Conservation (phyloP, 2,113 vertebrate genomes). For the Alaudala cheleensis region DNA sequence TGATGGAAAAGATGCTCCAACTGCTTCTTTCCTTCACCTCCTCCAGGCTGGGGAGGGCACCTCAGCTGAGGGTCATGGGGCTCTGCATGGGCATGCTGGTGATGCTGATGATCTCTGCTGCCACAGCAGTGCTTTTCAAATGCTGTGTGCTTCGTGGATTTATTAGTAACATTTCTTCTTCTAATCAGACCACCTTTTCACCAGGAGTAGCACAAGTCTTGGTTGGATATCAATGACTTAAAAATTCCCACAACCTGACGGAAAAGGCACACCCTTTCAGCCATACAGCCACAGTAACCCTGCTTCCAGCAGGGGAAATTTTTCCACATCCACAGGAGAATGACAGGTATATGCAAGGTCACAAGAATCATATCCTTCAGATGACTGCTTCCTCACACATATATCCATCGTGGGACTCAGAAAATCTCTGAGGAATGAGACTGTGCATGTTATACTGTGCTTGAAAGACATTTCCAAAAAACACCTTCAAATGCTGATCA, state of each 20-base stretch:
- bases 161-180: not conserved
- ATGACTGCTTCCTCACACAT: not conserved
- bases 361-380: not conserved
- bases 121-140: not conserved
- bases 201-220: not conserved
- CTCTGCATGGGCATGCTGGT: fast-evolving
- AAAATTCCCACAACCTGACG: not conserved
- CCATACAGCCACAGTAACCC: not conserved
- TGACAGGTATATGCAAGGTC: not conserved
- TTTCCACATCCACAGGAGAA: not conserved
- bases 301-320: not conserved
- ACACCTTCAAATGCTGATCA: not conserved
- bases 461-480: not conserved
- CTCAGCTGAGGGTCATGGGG: fast-evolving
- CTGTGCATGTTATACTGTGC: not conserved
- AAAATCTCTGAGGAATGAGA: not conserved
- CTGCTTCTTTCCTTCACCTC: not conserved
- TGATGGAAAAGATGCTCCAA: not conserved
- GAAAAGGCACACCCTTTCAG: not conserved
- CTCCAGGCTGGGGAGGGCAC: not conserved
- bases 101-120: not conserved
- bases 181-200: not conserved
- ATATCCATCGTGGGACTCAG: too few relatives aligned
- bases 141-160: fast-evolving
- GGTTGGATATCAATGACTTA: not conserved